Evolutionary conservation across 37 sponge, comb jelly and placozoan genomes (phyloP), one percentile per base, ranked within the genome.

Genomic region (Chondrosia reniformis): DNA sequence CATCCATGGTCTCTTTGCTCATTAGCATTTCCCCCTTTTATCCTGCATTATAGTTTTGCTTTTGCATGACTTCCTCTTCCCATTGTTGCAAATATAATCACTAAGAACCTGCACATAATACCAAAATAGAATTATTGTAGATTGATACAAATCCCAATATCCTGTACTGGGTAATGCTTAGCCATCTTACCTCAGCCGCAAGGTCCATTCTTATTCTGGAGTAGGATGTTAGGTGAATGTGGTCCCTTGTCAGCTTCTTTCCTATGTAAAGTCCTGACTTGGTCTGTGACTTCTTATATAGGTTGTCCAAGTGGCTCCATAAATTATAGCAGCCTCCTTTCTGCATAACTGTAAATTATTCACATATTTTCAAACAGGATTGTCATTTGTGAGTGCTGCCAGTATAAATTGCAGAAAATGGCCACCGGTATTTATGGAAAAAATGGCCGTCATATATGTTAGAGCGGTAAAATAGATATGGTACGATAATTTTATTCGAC

Each of bases 181-280:
- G n/a, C n/a, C n/a, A n/a, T n/a, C 67, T 32, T 27, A 66, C 6
- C 38, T 66, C 34, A 34, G 67, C 67, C 5, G 67, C 67, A 37
- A 66, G 38, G 30, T 34, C 37, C 33, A 66, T 36, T 37, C 38
- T 66, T 36, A 66, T 66, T 36, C 67, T 66, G 38, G 67, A 66
- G 38, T 66, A 66, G 38, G 28, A 28, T 4, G 67, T 66, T 7
- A 66, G 33, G 6, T 66, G 2, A 2, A 66, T 7, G 7, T 66
- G 67, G 22, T 66, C 67, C 33, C 67, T 3, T 66, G 33, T 66
- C 33, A 66, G 33, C 67, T 27, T 66, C 37, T 66, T 66, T 32
- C 67, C 67, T 33, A 66, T 66, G 67, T 66, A 66, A 3, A 66
- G 34, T 32, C 33, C 67, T 37, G 67, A 66, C 21, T 66, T 32